Evolutionary conservation across 2,888 invertebrate genomes (phyloP).

Genomic region (Agrotis segetum): DNA sequence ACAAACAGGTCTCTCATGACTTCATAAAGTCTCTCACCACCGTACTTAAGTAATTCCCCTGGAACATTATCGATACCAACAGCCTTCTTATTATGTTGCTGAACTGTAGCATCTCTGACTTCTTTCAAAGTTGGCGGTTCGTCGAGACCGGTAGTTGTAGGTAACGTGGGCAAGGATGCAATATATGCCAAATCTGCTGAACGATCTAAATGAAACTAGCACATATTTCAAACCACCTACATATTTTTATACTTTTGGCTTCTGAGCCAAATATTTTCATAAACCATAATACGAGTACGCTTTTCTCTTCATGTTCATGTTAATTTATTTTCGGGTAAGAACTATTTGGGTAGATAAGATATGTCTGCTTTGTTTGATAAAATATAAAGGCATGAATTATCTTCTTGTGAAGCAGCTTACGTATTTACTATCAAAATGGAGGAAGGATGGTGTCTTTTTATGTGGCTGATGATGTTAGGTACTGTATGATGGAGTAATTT

Average conservation of each 20-base stretch:
- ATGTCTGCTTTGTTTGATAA: slow-evolving; percentile 9
- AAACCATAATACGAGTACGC: neutral
- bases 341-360: slow-evolving; percentile 8
- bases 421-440: slow-evolving; percentile 18
- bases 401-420: slow-evolving; percentile 25
- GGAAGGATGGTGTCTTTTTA: slow-evolving; percentile 7
- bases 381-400: slow-evolving; percentile 1
- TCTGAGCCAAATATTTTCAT: slow-evolving; percentile 5
- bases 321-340: neutral
- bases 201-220: too few species aligned
- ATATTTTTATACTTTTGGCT: slow-evolving; percentile 20
- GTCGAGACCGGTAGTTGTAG: too few species aligned
- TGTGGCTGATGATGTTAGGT: neutral
- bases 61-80: too few species aligned
- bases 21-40: too few species aligned
- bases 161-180: too few species aligned
- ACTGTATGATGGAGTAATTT: neutral
- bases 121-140: too few species aligned
- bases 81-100: too few species aligned
- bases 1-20: too few species aligned
- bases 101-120: too few species aligned
- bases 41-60: too few species aligned
- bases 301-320: slow-evolving; percentile 13
- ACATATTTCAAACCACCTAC: slow-evolving; percentile 3
- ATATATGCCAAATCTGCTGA: too few species aligned